A percentile compares a stretch with the other conserved stretches of the same genome.
phyloP scores from a whole-genome alignment of 2,113 vertebrate species.

The Nanorana parkeri region DNA sequence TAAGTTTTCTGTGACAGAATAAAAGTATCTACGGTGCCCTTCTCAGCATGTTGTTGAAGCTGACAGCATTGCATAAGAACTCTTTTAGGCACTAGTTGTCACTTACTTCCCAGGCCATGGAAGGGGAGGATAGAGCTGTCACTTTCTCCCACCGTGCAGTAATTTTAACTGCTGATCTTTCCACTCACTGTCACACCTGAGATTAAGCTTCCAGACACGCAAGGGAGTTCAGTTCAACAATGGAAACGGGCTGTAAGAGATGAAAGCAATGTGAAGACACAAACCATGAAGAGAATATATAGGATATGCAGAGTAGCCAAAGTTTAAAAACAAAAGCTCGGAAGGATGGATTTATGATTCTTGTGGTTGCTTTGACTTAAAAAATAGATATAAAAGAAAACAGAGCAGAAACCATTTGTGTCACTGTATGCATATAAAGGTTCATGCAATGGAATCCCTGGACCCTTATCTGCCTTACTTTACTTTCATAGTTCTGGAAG shows the following conservation, averaged over 20 bases:
- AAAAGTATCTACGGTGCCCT: not conserved
- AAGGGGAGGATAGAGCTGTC: conserved; percentile 56
- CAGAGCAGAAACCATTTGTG: no score
- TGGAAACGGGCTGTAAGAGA: conserved; percentile 23
- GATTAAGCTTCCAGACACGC: conserved; percentile 35
- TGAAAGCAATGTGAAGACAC: conserved; percentile 5
- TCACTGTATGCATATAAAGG: no score
- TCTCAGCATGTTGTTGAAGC: conserved; percentile 24
- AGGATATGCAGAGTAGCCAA: not conserved
- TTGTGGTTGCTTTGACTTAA: no score
- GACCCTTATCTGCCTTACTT: no score
- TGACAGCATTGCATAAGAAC: conserved; percentile 36
- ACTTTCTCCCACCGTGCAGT: conserved; percentile 50
- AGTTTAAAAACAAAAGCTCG: no score
- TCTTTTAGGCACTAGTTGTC: conserved; percentile 35
- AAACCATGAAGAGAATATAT: conserved; percentile 1
- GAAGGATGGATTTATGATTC: no score
- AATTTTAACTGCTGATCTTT: conserved; percentile 52
- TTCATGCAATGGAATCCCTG: no score
- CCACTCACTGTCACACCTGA: conserved; percentile 52
- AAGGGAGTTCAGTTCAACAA: conserved; percentile 7
- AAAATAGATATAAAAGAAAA: no score
- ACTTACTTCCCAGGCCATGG: conserved; percentile 51
- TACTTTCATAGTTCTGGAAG: no score
- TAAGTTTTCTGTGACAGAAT: conserved; percentile 18